A percentile compares a stretch with the other conserved stretches of the same genome.
phyloP scores from a whole-genome alignment of 92 coral and sea anemone species.

The Nematostella vectensis region DNA sequence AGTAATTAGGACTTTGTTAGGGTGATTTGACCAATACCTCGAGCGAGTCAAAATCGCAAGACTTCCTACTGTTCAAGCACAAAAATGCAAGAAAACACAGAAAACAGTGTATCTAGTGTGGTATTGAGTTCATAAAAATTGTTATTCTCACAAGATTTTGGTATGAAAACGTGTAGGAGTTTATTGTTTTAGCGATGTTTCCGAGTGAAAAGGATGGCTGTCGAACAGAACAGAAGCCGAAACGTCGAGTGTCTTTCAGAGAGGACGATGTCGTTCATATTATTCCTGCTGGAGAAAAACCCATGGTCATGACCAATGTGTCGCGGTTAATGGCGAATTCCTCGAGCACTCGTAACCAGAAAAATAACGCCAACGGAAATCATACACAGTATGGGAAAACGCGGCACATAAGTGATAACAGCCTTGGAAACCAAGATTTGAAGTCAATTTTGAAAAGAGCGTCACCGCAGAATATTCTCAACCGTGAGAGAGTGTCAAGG shows the following conservation, averaged over 20 bases:
- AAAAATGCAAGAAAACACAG: no score
- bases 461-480: conserved; percentile 5
- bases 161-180: background rate
- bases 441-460: conserved; percentile 18
- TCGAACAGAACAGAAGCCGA: background rate
- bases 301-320: background rate
- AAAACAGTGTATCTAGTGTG: no score
- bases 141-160: no score
- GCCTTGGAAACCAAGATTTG: background rate
- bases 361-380: background rate
- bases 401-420: background rate
- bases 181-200: no score
- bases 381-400: background rate
- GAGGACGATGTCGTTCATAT: conserved; percentile 16
- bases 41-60: no score
- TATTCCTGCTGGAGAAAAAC: conserved; percentile 5
- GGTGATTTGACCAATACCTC: no score
- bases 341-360: background rate
- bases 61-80: no score
- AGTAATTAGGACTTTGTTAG: conserved; percentile 1
- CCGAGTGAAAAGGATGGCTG: background rate
- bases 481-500: background rate
- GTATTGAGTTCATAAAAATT: background rate
- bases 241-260: conserved; percentile 16
- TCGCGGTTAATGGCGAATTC: background rate